Evolutionary conservation across 2,797 vertebrate genomes (phyloP).

Genomic region (Cyprinodon diabolis): DNA sequence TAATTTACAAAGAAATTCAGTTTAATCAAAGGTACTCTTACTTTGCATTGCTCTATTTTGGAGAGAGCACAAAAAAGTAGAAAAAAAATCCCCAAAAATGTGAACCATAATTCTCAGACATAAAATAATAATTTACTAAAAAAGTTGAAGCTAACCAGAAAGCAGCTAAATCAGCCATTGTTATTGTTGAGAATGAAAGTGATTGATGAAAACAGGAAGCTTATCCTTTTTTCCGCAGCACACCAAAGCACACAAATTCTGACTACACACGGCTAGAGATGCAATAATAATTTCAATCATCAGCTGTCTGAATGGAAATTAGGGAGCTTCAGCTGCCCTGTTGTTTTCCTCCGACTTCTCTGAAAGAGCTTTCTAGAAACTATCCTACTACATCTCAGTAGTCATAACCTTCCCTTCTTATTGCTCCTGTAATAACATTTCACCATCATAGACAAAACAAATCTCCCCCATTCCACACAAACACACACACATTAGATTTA

Average conservation of each 20-base stretch:
- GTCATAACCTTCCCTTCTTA: slow-evolving; percentile 36
- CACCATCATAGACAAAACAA: slow-evolving; percentile 62
- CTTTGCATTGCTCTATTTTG: not conserved
- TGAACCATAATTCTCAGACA: not conserved
- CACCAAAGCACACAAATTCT: not conserved
- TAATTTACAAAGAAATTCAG: not conserved
- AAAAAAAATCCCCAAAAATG: not conserved
- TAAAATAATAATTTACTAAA: not conserved
- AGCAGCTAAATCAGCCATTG: not conserved
- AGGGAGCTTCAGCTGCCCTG: slow-evolving; percentile 5
- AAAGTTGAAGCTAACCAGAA: not conserved
- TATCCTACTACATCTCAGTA: slow-evolving; percentile 20
- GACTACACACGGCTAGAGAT: not conserved
- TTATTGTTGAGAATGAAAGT: not conserved
- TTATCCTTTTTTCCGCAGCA: not conserved
- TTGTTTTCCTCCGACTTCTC: slow-evolving; percentile 10
- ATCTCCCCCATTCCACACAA: slow-evolving; percentile 48
- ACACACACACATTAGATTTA: slow-evolving; percentile 60
- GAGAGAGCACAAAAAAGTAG: not conserved
- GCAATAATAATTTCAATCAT: slow-evolving; percentile 13
- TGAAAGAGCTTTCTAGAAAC: slow-evolving; percentile 26
- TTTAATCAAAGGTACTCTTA: not conserved
- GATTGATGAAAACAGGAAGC: slow-evolving; percentile 3
- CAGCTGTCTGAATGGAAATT: slow-evolving; percentile 23
- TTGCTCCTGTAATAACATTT: slow-evolving; percentile 63